phyloP scores from a whole-genome alignment of 2,888 invertebrate species.

The Drosophila heteroneura region DNA sequence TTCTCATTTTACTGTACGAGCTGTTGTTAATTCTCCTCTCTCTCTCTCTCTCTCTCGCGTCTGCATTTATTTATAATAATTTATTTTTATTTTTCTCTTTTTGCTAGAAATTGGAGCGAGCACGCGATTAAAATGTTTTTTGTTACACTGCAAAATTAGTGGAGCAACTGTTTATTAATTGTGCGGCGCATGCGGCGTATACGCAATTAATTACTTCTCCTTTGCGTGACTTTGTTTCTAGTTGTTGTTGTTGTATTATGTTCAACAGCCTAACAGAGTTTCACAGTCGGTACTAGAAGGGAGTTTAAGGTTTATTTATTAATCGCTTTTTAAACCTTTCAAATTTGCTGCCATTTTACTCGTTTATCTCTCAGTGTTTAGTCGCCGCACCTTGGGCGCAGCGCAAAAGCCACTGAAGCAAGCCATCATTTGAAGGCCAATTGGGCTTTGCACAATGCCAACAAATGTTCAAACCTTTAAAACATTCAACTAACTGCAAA shows the following conservation, averaged over 20 bases:
- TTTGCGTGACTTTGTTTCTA: constrained; percentile 23
- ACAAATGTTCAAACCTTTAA: not conserved
- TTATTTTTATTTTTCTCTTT: constrained; percentile 16
- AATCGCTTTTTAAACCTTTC: not conserved
- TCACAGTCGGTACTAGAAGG: not conserved
- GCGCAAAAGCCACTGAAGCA: constrained; percentile 12
- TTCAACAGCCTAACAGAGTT: constrained; percentile 1
- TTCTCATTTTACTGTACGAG: constrained; percentile 25
- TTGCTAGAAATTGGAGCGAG: constrained; percentile 58
- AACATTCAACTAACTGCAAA: constrained; percentile 11
- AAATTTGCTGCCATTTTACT: not conserved
- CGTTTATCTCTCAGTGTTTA: not conserved
- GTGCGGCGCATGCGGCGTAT: constrained; percentile 54
- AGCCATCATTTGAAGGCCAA: constrained; percentile 20
- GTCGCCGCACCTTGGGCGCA: constrained; percentile 21
- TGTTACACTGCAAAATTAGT: constrained; percentile 19
- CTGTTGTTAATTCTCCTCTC: constrained; percentile 19
- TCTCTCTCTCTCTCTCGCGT: constrained; percentile 11
- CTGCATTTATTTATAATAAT: constrained; percentile 43
- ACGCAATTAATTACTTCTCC: constrained; percentile 38
- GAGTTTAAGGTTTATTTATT: constrained; percentile 12
- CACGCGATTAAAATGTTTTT: constrained; percentile 66
- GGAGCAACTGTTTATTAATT: constrained; percentile 38
- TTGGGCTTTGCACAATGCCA: constrained; percentile 2
- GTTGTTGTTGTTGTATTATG: not conserved